A percentile compares a stretch with the other conserved stretches of the same genome.
Evolutionary conservation across 2,797 vertebrate genomes (phyloP).

Genomic region (Lithobates pipiens): DNA sequence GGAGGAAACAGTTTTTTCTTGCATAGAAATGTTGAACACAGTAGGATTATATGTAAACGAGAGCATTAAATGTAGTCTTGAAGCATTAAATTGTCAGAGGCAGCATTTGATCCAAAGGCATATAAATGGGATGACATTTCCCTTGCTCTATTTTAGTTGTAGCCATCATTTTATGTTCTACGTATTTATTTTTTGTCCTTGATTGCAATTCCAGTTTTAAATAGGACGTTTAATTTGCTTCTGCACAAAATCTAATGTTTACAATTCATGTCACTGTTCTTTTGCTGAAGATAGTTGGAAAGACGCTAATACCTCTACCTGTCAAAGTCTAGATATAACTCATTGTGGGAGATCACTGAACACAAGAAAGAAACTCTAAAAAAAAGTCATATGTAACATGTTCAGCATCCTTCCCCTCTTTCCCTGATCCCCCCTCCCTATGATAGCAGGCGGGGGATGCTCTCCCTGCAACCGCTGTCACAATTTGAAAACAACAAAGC

Average conservation of each 20-base stretch:
- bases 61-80: conserved; percentile 59
- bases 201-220: conserved; percentile 46
- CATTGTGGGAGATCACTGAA: conserved; percentile 40
- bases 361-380: conserved; percentile 15
- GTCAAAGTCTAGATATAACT: conserved; percentile 49
- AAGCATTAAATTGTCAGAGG: conserved; percentile 63
- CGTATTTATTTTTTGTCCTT: conserved; percentile 27
- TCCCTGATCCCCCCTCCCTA: no score
- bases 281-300: conserved; percentile 29
- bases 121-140: conserved; percentile 46
- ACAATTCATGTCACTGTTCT: neutral
- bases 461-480: no score
- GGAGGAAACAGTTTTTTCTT: conserved; percentile 63
- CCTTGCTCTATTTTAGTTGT: conserved; percentile 49
- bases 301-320: conserved; percentile 9
- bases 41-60: conserved; percentile 63
- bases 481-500: no score
- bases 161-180: conserved; percentile 22
- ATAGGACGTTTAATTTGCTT: conserved; percentile 56
- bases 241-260: neutral
- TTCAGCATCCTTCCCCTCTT: no score
- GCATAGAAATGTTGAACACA: conserved; percentile 59
- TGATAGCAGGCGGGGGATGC: no score
- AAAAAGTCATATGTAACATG: neutral
- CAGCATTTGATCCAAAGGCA: conserved; percentile 59